A percentile compares a stretch with the other conserved stretches of the same genome.
Conservation (phyloP, 2,888 invertebrate species). For the Tetragonula carbonaria region DNA sequence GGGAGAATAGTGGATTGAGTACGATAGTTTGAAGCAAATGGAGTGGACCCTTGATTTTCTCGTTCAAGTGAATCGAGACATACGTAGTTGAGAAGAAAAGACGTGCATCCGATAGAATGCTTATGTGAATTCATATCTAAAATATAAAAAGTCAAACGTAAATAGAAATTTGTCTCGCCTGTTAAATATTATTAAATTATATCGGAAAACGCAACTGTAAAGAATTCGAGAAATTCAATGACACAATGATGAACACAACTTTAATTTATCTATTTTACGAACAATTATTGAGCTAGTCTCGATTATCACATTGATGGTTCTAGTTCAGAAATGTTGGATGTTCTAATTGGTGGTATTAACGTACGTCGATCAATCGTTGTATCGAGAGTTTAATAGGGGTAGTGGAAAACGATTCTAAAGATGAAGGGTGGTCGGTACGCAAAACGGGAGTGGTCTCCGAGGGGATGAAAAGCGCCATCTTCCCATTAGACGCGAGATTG, state of each 20-base stretch:
- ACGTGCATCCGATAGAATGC: too few relatives aligned
- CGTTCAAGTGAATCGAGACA: neutral
- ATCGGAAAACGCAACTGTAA: too few relatives aligned
- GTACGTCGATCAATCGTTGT: slow-evolving; percentile 31
- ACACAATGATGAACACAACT: too few relatives aligned
- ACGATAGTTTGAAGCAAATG: neutral
- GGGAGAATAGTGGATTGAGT: neutral
- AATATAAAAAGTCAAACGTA: neutral
- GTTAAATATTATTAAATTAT: neutral
- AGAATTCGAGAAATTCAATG: too few relatives aligned
- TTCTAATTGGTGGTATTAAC: slow-evolving; percentile 26
- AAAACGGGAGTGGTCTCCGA: slow-evolving; percentile 71
- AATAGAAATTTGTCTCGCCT: neutral
- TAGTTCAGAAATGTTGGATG: too few relatives aligned
- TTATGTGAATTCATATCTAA: neutral
- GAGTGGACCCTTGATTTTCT: neutral
- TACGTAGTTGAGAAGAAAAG: neutral
- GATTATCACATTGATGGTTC: too few relatives aligned
- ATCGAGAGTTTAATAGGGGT: slow-evolving; percentile 37
- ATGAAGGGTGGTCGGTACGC: slow-evolving; percentile 61
- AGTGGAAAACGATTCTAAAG: slow-evolving; percentile 50
- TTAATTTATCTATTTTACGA: too few relatives aligned
- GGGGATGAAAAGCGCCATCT: slow-evolving; percentile 74
- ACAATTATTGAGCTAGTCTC: too few relatives aligned
- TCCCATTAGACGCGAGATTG: slow-evolving; percentile 78